Base-by-base conservation (phyloP, 2,888 invertebrate species). In the Acleris holmiana region DNA sequence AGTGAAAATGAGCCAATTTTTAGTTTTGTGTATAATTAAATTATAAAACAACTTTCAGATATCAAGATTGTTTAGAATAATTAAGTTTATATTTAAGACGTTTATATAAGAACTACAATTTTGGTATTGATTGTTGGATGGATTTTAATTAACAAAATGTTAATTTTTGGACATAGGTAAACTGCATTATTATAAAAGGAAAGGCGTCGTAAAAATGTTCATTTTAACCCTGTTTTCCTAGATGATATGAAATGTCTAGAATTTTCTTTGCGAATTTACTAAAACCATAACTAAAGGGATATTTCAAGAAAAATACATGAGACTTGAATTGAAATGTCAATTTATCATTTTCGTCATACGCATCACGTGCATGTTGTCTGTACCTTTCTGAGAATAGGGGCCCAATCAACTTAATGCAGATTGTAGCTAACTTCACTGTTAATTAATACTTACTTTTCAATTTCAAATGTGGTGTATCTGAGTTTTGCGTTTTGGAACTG, bases 191-290 rank as follows among this genome's bases (percentile, higher is more conserved):
- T 35, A 57, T 23, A 63, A 15, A 50, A 51, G 29, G 21, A 40
- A 23, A 18, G 8, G 50, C 46, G 25, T 64, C 15, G 23, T 29
- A 61, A 56, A 66, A 68, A 67, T 53, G 63, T 61, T 63, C 49
- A 57, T 55, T 56, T 51, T 68, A 82, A 88, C 88, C 88, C 87
- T 88, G 87, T 84, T 82, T 79, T 73, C 85, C 84, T 84, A 75
- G 76, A 75, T 80, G 85, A 87, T 87, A 86, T 86, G 85, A 77
- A 76, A 73, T 72, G 61, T 69, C 68, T 66, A 67, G 66, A 67
- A 65, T 71, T 67, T 61, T 55, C 44, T 68, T 70, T 73, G 66
- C 61, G 76, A 82, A 79, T 73, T 62, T 78, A 75, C 44, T 17
- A 15, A n/a, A 15, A 4, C 5, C 41, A n/a, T n/a, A n/a, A 44